phyloP scores from a whole-genome alignment of 1,140 invertebrate species.

The Gonioctena quinquepunctata region DNA sequence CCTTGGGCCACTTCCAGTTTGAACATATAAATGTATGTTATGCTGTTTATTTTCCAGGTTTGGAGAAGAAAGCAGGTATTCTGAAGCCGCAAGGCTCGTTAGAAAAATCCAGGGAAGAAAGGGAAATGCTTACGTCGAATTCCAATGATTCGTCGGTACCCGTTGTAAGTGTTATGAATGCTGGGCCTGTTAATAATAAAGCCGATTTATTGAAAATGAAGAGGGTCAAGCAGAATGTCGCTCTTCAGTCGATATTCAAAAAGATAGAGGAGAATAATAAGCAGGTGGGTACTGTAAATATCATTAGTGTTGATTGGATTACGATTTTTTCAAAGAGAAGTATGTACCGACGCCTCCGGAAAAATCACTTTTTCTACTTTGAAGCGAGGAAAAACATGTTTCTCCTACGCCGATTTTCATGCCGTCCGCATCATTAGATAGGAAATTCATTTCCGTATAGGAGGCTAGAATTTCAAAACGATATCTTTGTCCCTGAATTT shows the following conservation, averaged over 20 bases:
- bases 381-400: too few species aligned
- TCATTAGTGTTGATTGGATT: too few species aligned
- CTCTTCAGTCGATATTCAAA: conserved; percentile 73
- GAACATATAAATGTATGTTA: background rate
- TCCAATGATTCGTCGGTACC: background rate
- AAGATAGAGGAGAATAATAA: conserved; percentile 65
- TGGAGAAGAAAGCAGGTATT: conserved; percentile 68
- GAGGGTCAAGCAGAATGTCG: conserved; percentile 51
- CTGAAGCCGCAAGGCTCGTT: conserved; percentile 71
- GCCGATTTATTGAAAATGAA: conserved; percentile 43
- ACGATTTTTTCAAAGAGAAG: too few species aligned
- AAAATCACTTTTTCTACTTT: too few species aligned
- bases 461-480: too few species aligned
- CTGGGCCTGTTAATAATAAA: conserved; percentile 26
- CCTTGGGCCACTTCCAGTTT: background rate
- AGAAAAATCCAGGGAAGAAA: conserved; percentile 64
- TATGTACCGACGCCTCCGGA: too few species aligned
- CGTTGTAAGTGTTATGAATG: background rate
- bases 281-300: too few species aligned
- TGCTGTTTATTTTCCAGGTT: conserved; percentile 40
- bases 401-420: too few species aligned
- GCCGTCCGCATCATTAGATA: too few species aligned
- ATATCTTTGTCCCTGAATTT: too few species aligned
- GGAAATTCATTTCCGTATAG: too few species aligned
- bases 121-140: conserved; percentile 45